Evolutionary conservation across 1,140 invertebrate genomes (phyloP).

Genomic region (Drosophila subobscura): DNA sequence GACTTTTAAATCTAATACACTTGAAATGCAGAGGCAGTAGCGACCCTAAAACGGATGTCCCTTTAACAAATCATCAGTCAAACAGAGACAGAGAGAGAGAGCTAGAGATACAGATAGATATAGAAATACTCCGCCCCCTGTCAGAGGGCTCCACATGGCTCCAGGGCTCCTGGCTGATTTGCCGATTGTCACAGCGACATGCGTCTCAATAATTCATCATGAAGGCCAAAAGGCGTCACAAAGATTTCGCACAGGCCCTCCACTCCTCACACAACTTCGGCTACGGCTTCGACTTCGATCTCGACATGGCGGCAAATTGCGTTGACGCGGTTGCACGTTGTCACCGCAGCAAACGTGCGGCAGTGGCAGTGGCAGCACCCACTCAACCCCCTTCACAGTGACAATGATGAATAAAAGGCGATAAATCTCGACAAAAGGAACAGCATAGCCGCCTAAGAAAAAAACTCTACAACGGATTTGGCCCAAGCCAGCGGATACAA

Average conservation of each 20-base stretch:
- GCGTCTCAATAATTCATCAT: conserved; percentile 78
- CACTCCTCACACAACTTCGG: neutral
- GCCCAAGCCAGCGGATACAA: conserved; percentile 18
- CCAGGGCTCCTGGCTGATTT: conserved; percentile 62
- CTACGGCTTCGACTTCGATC: conserved; percentile 39
- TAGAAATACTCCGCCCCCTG: conserved; percentile 4
- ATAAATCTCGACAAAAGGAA: conserved; percentile 69
- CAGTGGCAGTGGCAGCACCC: conserved; percentile 5
- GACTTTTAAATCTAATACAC: conserved; percentile 71
- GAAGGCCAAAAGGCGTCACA: conserved; percentile 58
- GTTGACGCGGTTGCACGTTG: conserved; percentile 72
- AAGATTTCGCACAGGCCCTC: conserved; percentile 29
- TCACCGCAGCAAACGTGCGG: conserved; percentile 63
- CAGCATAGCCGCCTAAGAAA: conserved; percentile 14
- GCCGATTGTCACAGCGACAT: conserved; percentile 75
- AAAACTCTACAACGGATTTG: conserved; percentile 62
- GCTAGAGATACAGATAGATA: conserved; percentile 9
- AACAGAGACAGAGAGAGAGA: conserved; percentile 22
- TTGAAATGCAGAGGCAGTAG: conserved; percentile 26
- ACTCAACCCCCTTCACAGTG: conserved; percentile 48
- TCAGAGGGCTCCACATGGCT: neutral
- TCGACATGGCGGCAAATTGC: conserved; percentile 78
- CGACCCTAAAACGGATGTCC: conserved; percentile 4
- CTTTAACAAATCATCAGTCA: conserved; percentile 66
- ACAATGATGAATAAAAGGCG: conserved; percentile 80